Conservation (phyloP, 2,888 invertebrate genomes). For the Clunio marinus region DNA sequence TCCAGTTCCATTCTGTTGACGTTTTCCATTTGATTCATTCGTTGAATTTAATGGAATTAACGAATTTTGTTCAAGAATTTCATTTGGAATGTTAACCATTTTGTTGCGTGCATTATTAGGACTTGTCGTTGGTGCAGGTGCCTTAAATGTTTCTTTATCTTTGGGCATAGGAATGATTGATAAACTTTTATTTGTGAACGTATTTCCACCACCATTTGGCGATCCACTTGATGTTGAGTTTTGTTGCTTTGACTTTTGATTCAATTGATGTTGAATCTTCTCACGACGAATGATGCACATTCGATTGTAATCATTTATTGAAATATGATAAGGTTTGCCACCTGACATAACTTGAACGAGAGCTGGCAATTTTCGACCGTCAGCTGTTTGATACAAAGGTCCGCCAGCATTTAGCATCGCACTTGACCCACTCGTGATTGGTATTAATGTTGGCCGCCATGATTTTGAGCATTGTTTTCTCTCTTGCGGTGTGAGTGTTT, state of each 20-base stretch:
- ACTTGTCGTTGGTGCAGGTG: slow-evolving; percentile 22
- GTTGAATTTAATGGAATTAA: slow-evolving; percentile 41
- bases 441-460: slow-evolving; percentile 69
- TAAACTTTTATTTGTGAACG: slow-evolving; percentile 46
- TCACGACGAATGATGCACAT: slow-evolving; percentile 70
- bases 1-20: slow-evolving; percentile 18
- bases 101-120: background rate
- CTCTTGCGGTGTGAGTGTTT: slow-evolving; percentile 51
- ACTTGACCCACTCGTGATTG: slow-evolving; percentile 54
- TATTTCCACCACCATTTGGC: slow-evolving; percentile 44
- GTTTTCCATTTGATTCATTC: slow-evolving; percentile 37
- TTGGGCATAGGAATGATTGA: slow-evolving; percentile 34
- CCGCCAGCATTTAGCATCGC: slow-evolving; percentile 46
- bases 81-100: slow-evolving; percentile 42
- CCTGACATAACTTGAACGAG: slow-evolving; percentile 71
- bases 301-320: slow-evolving; percentile 73
- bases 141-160: slow-evolving; percentile 26
- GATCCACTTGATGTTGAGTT: background rate
- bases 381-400: slow-evolving; percentile 56
- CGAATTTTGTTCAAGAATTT: slow-evolving; percentile 42
- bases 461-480: slow-evolving; percentile 56
- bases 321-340: slow-evolving; percentile 74
- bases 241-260: slow-evolving; percentile 41
- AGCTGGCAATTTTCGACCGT: slow-evolving; percentile 58
- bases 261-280: slow-evolving; percentile 59